phyloP scores from a whole-genome alignment of 1,140 invertebrate species.

The Oedothorax gibbosus region DNA sequence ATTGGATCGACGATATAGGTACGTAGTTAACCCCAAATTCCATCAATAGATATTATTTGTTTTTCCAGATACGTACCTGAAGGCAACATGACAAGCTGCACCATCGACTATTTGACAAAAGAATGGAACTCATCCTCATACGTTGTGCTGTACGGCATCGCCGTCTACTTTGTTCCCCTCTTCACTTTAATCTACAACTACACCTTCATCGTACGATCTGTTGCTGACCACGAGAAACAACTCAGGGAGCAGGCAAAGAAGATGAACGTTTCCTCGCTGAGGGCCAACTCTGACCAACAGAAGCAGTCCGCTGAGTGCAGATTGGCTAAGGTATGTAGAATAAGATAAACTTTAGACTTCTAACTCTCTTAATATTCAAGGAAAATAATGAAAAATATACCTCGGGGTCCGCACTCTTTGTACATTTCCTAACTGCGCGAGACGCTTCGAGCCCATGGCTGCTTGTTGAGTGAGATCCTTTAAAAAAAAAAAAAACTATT shows the following conservation, averaged over 20 bases:
- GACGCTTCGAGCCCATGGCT: too few relatives aligned
- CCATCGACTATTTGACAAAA: conserved; percentile 82
- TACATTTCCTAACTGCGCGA: neutral
- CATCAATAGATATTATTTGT: neutral
- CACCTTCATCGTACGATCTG: conserved; percentile 83
- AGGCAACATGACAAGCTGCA: conserved; percentile 87
- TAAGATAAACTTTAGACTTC: neutral
- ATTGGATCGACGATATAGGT: too few relatives aligned
- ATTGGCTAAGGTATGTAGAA: conserved; percentile 75
- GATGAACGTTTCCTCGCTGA: conserved; percentile 84
- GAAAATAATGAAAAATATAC: neutral
- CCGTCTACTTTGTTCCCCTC: conserved; percentile 79
- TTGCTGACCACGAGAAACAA: conserved; percentile 82
- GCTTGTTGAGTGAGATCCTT: too few relatives aligned
- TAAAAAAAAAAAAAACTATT: too few relatives aligned
- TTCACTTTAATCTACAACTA: conserved; percentile 82
- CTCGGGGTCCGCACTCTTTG: neutral
- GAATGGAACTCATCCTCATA: conserved; percentile 75
- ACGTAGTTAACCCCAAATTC: too few relatives aligned
- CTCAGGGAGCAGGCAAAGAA: conserved; percentile 88
- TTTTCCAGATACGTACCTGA: conserved; percentile 81
- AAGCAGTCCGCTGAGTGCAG: conserved; percentile 80
- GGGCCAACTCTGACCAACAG: conserved; percentile 76
- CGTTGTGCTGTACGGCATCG: conserved; percentile 78
- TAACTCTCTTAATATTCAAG: neutral